These are phyloP conservation scores for Diphyllodes magnificus DNA, from an alignment of 2,113 vertebrate genomes.

Conservation along the genomic window DNA sequence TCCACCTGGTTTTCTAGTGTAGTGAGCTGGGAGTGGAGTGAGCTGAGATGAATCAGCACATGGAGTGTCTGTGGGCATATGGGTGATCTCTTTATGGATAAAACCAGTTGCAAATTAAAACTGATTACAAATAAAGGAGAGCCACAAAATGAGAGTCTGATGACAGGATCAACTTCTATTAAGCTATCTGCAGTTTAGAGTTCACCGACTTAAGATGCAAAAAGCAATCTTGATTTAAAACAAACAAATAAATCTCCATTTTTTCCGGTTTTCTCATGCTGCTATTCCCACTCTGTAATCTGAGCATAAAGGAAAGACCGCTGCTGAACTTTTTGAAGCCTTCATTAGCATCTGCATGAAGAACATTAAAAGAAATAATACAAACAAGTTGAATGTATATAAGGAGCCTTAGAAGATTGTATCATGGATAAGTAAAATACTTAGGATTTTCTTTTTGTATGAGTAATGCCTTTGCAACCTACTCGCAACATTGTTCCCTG, in stretches of 20 bases:
- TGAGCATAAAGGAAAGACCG: constrained; percentile 25
- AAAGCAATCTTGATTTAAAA: constrained; percentile 58
- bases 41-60: neutral
- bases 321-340: constrained; percentile 36
- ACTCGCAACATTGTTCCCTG: constrained; percentile 68
- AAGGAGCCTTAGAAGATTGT: constrained; percentile 61
- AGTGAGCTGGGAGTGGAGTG: neutral
- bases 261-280: constrained; percentile 53
- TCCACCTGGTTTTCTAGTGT: neutral
- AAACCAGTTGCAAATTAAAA: neutral
- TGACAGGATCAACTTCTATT: constrained; percentile 2
- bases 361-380: constrained; percentile 52
- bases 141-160: neutral
- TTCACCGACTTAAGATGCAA: constrained; percentile 14
- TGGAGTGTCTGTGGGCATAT: rapidly evolving
- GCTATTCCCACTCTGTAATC: constrained; percentile 5
- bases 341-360: constrained; percentile 35
- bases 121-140: neutral
- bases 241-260: constrained; percentile 34
- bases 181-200: neutral
- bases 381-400: constrained; percentile 52
- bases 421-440: constrained; percentile 66
- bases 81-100: neutral
- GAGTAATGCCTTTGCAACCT: constrained; percentile 71
- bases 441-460: constrained; percentile 65